These are phyloP conservation scores for Denticeps clupeoides DNA, from an alignment of 2,797 vertebrate species.

Conservation along the genomic window DNA sequence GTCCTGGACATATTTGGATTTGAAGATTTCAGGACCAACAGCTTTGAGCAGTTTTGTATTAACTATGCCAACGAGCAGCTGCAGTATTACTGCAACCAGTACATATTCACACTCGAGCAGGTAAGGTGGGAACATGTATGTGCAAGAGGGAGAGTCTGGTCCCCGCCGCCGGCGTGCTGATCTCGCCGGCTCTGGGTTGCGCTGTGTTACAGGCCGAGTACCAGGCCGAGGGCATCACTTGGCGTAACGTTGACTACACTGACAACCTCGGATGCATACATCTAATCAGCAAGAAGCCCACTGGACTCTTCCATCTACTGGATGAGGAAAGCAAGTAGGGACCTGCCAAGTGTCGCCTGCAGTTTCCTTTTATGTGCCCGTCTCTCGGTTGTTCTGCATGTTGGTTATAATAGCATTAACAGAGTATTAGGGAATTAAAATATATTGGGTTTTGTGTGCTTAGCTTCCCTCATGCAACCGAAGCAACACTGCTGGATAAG, in stretches of 20 bases:
- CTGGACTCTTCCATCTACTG: slow-evolving; percentile 79
- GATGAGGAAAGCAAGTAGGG: slow-evolving; percentile 84
- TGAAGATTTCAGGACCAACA: slow-evolving; percentile 82
- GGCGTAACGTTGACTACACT: slow-evolving; percentile 77
- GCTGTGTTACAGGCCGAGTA: slow-evolving; percentile 73
- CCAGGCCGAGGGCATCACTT: slow-evolving; percentile 76
- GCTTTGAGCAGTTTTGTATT: slow-evolving; percentile 95
- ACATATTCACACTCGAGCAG: slow-evolving; percentile 83
- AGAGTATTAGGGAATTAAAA: not conserved
- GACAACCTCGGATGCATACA: slow-evolving; percentile 85
- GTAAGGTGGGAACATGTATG: slow-evolving; percentile 40
- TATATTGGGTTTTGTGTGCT: slow-evolving; percentile 11
- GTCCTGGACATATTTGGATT: slow-evolving; percentile 95
- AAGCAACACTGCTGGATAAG: slow-evolving; percentile 75
- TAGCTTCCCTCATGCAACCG: slow-evolving; percentile 76
- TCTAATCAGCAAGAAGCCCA: slow-evolving; percentile 77
- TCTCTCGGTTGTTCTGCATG: not conserved
- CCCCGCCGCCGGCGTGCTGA: no score
- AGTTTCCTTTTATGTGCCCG: not conserved
- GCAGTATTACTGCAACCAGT: slow-evolving; percentile 83
- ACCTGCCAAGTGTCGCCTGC: not conserved
- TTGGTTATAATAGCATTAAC: not conserved
- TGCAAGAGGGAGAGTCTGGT: no score
- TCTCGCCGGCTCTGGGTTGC: no score
- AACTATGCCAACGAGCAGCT: slow-evolving; percentile 89